These are phyloP conservation scores for Todus mexicanus DNA, from an alignment of 2,797 vertebrate genomes.

Conservation along the genomic window DNA sequence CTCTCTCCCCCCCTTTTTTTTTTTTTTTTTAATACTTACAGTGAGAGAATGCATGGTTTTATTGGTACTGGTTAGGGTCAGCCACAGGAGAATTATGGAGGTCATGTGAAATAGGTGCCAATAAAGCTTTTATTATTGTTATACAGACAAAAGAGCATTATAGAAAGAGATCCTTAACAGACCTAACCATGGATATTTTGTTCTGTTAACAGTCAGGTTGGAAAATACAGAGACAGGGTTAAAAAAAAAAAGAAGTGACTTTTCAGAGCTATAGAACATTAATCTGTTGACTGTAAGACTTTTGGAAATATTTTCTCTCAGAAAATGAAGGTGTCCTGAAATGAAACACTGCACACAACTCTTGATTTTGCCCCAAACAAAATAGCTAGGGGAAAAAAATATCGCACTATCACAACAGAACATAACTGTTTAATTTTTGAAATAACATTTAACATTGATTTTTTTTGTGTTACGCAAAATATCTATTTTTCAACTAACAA, in stretches of 20 bases:
- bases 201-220: conserved; percentile 35
- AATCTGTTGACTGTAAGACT: not conserved
- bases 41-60: conserved; percentile 39
- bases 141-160: conserved; percentile 62
- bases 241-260: not conserved
- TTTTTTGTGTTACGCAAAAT: not conserved
- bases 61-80: conserved; percentile 59
- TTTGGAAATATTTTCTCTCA: not conserved
- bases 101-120: conserved; percentile 65
- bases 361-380: not conserved
- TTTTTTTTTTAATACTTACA: not conserved
- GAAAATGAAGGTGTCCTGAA: not conserved
- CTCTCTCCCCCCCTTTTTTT: not conserved
- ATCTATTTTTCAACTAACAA: not conserved
- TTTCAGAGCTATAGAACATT: not conserved
- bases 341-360: not conserved
- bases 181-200: conserved; percentile 29
- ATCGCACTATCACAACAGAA: not conserved
- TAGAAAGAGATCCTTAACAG: conserved; percentile 55
- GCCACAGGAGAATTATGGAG: conserved; percentile 54
- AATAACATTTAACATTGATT: not conserved
- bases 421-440: not conserved
- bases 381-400: not conserved
- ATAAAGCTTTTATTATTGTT: conserved; percentile 69
- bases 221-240: not conserved